Evolutionary conservation across 2,113 vertebrate genomes (phyloP).

Genomic region (Chinchilla lanigera): DNA sequence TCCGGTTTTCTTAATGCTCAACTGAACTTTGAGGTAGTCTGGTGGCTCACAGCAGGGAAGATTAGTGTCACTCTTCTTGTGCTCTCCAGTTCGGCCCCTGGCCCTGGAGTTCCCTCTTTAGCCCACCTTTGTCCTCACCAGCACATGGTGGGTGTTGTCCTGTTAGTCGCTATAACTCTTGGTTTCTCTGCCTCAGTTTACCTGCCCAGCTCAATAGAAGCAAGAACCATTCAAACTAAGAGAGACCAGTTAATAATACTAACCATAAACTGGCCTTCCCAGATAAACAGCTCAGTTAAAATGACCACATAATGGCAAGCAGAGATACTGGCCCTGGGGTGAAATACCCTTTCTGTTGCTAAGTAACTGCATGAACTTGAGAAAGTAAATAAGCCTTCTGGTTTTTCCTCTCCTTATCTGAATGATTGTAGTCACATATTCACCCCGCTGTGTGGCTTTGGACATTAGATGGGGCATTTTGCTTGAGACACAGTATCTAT

Average conservation of each 20-base stretch:
- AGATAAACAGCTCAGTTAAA: neutral
- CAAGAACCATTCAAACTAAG: neutral
- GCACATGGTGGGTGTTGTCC: neutral
- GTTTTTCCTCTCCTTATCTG: neutral
- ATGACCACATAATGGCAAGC: neutral
- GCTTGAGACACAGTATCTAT: neutral
- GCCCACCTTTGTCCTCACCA: neutral
- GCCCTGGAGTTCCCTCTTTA: neutral
- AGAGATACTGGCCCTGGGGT: neutral
- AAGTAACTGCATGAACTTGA: neutral
- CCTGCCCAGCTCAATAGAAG: neutral
- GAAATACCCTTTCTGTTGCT: neutral
- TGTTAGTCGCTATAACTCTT: neutral
- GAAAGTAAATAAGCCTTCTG: neutral
- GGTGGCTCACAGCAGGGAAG: neutral
- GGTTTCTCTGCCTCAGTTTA: neutral
- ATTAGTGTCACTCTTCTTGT: neutral
- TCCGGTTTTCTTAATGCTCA: neutral
- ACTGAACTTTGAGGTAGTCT: neutral
- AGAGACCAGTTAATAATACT: neutral
- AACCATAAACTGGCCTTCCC: neutral
- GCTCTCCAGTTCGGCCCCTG: neutral
- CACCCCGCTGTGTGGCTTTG: neutral
- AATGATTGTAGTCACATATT: neutral
- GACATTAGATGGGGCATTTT: neutral